Evolutionary conservation across 2,888 invertebrate genomes (phyloP).

Genomic region (Timema cristinae): DNA sequence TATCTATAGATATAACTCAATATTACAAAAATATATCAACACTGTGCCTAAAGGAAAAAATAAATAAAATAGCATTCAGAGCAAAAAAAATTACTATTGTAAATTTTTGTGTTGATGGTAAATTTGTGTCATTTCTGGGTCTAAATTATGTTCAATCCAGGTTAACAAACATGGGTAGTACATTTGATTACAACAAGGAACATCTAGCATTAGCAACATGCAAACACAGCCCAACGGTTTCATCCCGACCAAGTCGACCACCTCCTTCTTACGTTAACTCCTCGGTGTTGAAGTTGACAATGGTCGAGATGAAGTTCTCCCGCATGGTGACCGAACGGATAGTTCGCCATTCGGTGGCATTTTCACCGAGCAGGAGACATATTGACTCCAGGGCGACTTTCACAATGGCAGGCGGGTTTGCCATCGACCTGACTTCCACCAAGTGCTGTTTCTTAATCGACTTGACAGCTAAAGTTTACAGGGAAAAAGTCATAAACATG

Average conservation of each 20-base stretch:
- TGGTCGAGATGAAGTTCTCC: constrained; percentile 92
- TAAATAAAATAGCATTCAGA: too few relatives aligned
- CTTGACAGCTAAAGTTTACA: constrained; percentile 68
- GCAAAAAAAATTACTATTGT: too few relatives aligned
- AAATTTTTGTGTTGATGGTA: too few relatives aligned
- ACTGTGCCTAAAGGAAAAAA: too few relatives aligned
- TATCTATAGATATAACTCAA: too few relatives aligned
- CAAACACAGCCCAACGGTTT: constrained; percentile 7
- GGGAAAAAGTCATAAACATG: too few relatives aligned
- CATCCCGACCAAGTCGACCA: neutral
- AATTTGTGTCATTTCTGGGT: too few relatives aligned
- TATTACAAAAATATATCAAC: too few relatives aligned
- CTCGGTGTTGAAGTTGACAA: constrained; percentile 92
- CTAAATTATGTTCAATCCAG: too few relatives aligned
- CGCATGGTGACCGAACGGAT: constrained; percentile 87
- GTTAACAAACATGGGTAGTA: constrained; percentile 2
- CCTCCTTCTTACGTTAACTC: constrained; percentile 75
- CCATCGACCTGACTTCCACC: constrained; percentile 92
- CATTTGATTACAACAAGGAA: constrained; percentile 3
- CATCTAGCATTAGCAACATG: constrained; percentile 9
- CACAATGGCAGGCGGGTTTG: constrained; percentile 87
- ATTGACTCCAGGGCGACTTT: constrained; percentile 93
- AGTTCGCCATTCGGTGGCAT: constrained; percentile 89
- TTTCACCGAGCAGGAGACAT: constrained; percentile 87
- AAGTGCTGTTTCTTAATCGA: constrained; percentile 95